Base-by-base conservation (phyloP, 2,113 vertebrate species). In the Caranx ignobilis region DNA sequence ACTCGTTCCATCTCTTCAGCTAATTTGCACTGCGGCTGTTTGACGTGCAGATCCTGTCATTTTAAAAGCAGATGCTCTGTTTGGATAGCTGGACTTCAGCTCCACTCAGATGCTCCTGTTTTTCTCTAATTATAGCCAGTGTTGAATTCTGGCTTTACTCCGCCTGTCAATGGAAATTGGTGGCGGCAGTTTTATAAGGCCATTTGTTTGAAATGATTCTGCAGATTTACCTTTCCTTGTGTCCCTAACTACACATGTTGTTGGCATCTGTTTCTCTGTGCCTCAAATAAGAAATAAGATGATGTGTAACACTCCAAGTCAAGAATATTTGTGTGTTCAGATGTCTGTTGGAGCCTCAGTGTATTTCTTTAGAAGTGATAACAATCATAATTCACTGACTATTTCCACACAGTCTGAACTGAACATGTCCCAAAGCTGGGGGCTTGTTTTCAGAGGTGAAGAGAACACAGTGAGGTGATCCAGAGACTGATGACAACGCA, bases 121-220 rank as follows among this genome's bases (percentile, higher is more conserved):
- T 62, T 31, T 26, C 48, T 45, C 48, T n/a, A 76, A 56, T 73
- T 81, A 65, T 12, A 32, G 19, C 31, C 52, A 21, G 43, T 2
- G 10, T 64, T 56, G 31, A 55, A 9, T 54, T 43, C 45, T 54
- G n/a, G n/a, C 59, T 26, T 31, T 62, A 39, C 71, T 62, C 31
- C 45, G 68, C 55, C 55, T 55, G 10, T 61, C 68, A 26, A 50
- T 72, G 15, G 43, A 62, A 31, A 72, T 54, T 15, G 15, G 57
- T 67, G 47, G 55, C 35, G 43, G 39, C 45, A 13, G n/a, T 61
- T 70, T 45, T 55, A 13, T 50, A 48, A 61, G 26, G 43, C 4
- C 4, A 70, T 76, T 62, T 59, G 70, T 75, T 74, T 76, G 63
- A 77, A 78, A 60, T 60, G 55, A 54, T 62, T 50, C 35, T n/a